Evolutionary conservation across 2,888 invertebrate species (phyloP), one percentile per base, ranked within the genome.

Genomic region (Phengaris alcon): DNA sequence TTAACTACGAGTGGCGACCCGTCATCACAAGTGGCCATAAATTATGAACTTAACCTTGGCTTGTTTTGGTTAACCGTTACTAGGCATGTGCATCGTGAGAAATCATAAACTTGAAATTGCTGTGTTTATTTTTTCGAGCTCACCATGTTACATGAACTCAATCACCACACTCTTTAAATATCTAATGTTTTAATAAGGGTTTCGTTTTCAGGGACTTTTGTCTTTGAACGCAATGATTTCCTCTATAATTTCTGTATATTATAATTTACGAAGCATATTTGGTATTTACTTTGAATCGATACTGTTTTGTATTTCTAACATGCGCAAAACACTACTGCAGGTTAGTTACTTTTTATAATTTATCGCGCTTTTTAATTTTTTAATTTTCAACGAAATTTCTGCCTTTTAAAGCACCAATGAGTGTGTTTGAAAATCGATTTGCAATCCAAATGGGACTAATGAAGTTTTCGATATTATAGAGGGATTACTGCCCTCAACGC

Each of bases 11-110:
- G 83, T 81, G 82, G 80, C 81, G 81, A 80, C 82, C 86, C 88
- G 90, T 91, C 90, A 86, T 82, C 88, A 87, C 84, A 88, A 93
- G 93, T 90, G 89, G 89, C 84, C 79, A 89, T 93, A 92, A 92
- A 93, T 93, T 90, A 90, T 88, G 86, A 90, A 86, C 87, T 88
- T 90, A 92, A 90, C 92, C 91, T 91, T 91, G 89, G 86, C 81
- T 90, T 93, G 90, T 91, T 92, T 90, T 87, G 85, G 87, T 88
- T 87, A 88, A 84, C 86, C 85, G 84, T 85, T 86, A 85, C 79
- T 84, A 84, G 84, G 81, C 84, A 86, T 90, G 89, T 86, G 86
- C 82, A 83, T 83, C 92, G 91, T 93, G 93, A 90, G 93, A 93
- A 93, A 85, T 79, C 74, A 74, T 75, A 76, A 79, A 78, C 77